Base-by-base conservation (phyloP, 2,797 vertebrate species). In the Poecilia wingei region DNA sequence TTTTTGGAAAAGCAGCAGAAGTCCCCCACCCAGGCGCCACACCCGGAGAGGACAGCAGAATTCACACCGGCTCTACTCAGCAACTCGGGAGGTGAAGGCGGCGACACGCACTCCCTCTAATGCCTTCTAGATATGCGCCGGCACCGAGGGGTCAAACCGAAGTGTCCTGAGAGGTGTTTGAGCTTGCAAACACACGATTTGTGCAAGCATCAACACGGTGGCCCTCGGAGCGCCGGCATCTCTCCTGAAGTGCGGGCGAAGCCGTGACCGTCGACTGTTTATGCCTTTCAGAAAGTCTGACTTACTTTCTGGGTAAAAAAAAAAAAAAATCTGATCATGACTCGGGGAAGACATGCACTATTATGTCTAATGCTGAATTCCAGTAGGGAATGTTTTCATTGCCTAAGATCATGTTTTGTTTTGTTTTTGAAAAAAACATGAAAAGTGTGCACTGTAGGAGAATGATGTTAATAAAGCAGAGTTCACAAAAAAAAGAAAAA, bases 231-330 rank as follows among this genome's bases (percentile, higher is more conserved):
- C 86, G 87, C 88, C 84, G 83, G 5, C 20, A 59, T 82, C 84
- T 89, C 80, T 87, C 51, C 90, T 94, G 43, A 91, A 94, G 92
- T 92, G 90, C 79, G 13, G 84, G 79, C 75, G 89, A 93, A 94
- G 93, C 88, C 93, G 92, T 95, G 94, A 86, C 81, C 86, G 81
- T 84, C 70, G 39, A 74, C 91, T 88, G 85, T 93, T 94, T 91
- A 92, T 88, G 92, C 93, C 89, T 94, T 90, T 92, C 91, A 85
- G 87, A 77, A 83, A 84, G 88, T 83, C 80, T 1, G 77, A 72
- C 57, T 36, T 69, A 51, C 49, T 51, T 51, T 51, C 49, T 49
- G 76, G 81, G 77, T 85, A 83, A 82, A 85, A 51, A 22, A 49
- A 47, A 47, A 20, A 49, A 49, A 2, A 47, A 49, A 55, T 49